Percentiles rank a stretch among this genome's conserved stretches.
phyloP scores from a whole-genome alignment of 2,797 vertebrate species.

The Rhynchonycteris naso region DNA sequence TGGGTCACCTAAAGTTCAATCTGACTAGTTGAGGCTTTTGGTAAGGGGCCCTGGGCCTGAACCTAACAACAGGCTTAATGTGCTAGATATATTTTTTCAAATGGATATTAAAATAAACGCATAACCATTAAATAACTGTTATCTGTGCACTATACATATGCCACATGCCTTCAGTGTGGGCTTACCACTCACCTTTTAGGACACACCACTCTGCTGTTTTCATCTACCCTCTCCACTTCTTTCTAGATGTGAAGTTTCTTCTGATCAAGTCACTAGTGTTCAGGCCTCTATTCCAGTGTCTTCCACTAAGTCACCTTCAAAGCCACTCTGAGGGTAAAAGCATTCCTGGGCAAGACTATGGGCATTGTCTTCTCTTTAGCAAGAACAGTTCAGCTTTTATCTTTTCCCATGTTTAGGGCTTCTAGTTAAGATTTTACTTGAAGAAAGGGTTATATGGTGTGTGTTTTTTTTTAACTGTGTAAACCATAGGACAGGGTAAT shows the following conservation, averaged over 20 bases:
- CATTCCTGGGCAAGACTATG: neutral
- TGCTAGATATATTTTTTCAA: neutral
- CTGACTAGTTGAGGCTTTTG: too few species aligned
- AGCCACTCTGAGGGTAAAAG: neutral
- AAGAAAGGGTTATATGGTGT: neutral
- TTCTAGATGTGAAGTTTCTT: neutral
- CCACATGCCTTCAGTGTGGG: neutral
- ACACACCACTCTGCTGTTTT: neutral
- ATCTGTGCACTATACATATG: neutral
- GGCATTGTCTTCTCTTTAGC: slow-evolving; percentile 30
- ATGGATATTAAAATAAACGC: neutral
- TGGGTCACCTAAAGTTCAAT: too few species aligned
- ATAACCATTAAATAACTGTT: neutral
- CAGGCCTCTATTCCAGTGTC: neutral
- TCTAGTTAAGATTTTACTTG: slow-evolving; percentile 3
- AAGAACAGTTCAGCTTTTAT: neutral
- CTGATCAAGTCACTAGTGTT: neutral
- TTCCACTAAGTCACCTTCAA: neutral
- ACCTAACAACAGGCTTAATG: neutral
- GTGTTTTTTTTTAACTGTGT: neutral
- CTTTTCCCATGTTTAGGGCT: neutral
- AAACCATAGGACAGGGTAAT: neutral
- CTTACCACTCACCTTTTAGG: neutral
- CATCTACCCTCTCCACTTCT: neutral
- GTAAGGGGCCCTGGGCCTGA: too few species aligned